phyloP scores from a whole-genome alignment of 2,797 vertebrate genomes.

The Synanceia verrucosa region DNA sequence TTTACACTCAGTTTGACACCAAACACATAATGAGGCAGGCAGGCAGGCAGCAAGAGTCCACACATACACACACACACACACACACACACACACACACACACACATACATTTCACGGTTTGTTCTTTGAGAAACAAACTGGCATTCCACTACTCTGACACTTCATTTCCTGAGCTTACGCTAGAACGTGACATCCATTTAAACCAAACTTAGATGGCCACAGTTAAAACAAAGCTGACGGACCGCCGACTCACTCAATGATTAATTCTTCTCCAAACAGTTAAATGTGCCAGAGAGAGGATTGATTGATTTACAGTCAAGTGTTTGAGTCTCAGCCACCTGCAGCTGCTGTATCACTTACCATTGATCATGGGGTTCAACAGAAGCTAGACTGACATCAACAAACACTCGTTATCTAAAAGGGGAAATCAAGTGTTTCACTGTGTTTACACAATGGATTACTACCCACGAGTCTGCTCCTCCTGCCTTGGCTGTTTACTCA shows the following conservation, averaged over 20 bases:
- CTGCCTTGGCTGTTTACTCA: conserved; percentile 14
- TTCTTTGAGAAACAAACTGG: conserved; percentile 34
- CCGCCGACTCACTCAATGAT: conserved; percentile 45
- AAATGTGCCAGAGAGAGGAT: conserved; percentile 14
- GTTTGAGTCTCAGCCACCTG: conserved; percentile 50
- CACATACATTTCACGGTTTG: conserved; percentile 8
- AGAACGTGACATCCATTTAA: conserved; percentile 18
- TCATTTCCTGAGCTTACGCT: conserved; percentile 38
- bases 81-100: neutral
- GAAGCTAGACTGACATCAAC: conserved; percentile 32
- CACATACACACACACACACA: neutral
- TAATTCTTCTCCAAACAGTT: conserved; percentile 56
- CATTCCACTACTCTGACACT: conserved; percentile 2
- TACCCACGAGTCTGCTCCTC: neutral
- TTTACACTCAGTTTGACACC: conserved; percentile 75
- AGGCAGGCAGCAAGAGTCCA: neutral
- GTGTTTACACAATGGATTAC: conserved; percentile 21
- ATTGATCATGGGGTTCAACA: conserved; percentile 13
- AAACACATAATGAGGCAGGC: conserved; percentile 58
- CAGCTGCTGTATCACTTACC: conserved; percentile 27
- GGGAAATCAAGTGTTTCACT: conserved; percentile 30
- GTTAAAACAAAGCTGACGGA: conserved; percentile 28
- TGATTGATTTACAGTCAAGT: conserved; percentile 39
- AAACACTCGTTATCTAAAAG: conserved; percentile 29
- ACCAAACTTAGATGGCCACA: neutral